Evolutionary conservation across 2,888 invertebrate genomes (phyloP), one percentile per base, ranked within the genome.

Genomic region (Frankliniella intonsa): DNA sequence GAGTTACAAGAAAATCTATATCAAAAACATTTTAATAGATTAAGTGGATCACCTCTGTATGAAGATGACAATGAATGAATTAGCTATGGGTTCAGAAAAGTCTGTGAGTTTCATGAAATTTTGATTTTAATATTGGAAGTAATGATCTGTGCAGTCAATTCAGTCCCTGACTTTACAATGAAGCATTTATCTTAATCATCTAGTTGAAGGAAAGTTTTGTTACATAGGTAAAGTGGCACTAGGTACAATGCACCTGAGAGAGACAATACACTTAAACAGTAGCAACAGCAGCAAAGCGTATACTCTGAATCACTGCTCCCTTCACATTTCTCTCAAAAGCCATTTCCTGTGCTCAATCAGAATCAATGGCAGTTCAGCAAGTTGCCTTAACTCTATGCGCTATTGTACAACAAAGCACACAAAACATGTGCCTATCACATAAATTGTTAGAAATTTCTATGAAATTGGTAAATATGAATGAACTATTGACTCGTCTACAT

Each of bases 401-500:
- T 69, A 69, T 69, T 22, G 22, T 69, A 22, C 69, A 69, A 69
- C 22, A 22, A 69, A 69, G 69, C 69, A 69, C 69, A 69, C 22
- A 69, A 69, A 69, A 69, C 7, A 69, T 69, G 69, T 69, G 69
- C 69, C 69, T 69, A 69, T 69, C 69, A 69, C 69, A 69, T 69
- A 69, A 69, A 19, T n/a, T 22, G 9, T 69, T 22, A 69, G n/a
- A 69, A 69, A 69, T n/a, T 69, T 69, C 69, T 69, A 69, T 19
- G 69, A 69, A 69, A 22, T 69, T 69, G 69, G 69, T 69, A 69
- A 69, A 69, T 69, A 69, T 22, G 69, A 69, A 22, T 69, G 3
- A 22, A n/a, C 69, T 69, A 69, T 69, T 22, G 22, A 69, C 22
- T 69, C n/a, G 69, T 69, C 69, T 69, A 69, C 22, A n/a, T n/a